A percentile compares a stretch with the other conserved stretches of the same genome.
These are phyloP conservation scores for Leptosomus discolor DNA, from an alignment of 2,113 vertebrate species.

Conservation along the genomic window DNA sequence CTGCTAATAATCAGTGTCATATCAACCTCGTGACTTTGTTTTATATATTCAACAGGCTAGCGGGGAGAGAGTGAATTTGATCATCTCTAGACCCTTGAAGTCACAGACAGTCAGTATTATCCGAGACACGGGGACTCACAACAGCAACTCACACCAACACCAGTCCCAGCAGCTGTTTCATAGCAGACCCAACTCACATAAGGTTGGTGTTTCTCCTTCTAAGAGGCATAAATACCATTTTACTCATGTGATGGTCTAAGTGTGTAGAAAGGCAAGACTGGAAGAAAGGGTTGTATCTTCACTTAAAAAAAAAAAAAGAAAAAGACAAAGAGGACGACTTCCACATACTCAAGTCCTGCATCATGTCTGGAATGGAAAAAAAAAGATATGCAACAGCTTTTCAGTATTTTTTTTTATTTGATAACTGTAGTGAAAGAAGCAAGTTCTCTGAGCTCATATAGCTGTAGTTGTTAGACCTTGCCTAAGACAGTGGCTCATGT, in stretches of 20 bases:
- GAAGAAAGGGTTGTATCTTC: not conserved
- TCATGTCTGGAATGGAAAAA: not conserved
- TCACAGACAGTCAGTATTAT: slow-evolving; percentile 79
- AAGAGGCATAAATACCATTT: not conserved
- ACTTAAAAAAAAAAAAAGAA: too few relatives aligned
- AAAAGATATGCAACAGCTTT: not conserved
- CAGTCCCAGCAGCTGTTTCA: slow-evolving; percentile 70
- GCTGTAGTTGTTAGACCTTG: not conserved
- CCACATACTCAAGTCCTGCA: not conserved
- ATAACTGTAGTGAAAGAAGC: not conserved
- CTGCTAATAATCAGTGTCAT: not conserved
- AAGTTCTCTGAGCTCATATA: not conserved
- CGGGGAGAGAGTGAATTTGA: slow-evolving; percentile 89
- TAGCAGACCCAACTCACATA: slow-evolving; percentile 78
- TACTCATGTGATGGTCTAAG: not conserved
- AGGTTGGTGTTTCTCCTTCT: slow-evolving; percentile 70
- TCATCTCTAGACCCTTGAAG: slow-evolving; percentile 86
- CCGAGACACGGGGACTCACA: slow-evolving; percentile 84
- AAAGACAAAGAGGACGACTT: not conserved
- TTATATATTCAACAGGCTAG: slow-evolving; percentile 82
- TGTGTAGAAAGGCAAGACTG: not conserved
- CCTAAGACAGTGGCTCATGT: not conserved
- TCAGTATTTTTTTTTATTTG: not conserved
- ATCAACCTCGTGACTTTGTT: not conserved
- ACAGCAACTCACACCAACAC: slow-evolving; percentile 84